Conservation (phyloP, 2,888 invertebrate genomes). For the Amiota mariae region DNA sequence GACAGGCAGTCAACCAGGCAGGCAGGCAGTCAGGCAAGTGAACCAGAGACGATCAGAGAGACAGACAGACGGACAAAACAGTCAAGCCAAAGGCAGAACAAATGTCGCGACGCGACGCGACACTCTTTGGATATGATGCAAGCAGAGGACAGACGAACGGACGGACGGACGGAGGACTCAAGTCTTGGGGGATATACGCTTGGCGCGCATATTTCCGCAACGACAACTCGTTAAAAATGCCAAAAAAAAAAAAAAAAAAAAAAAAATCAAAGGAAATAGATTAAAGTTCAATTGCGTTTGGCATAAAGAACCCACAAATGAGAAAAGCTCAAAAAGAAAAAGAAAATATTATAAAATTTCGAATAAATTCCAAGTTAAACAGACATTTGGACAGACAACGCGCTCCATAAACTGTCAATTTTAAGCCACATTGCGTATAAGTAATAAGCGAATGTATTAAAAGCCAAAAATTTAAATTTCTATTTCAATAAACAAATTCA, state of each 20-base stretch:
- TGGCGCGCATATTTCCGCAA: conserved; percentile 23
- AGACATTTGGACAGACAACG: too few relatives aligned
- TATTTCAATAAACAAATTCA: too few relatives aligned
- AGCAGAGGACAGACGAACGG: not conserved
- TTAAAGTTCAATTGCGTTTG: conserved; percentile 62
- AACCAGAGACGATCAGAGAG: conserved; percentile 2
- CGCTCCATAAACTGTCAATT: not conserved
- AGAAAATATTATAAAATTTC: not conserved
- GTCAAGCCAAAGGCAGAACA: not conserved
- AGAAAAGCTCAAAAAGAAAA: not conserved
- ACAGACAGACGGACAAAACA: not conserved
- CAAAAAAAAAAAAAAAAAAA: conserved; percentile 63
- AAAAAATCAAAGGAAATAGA: conserved; percentile 60
- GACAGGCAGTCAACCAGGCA: not conserved
- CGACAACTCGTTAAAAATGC: conserved; percentile 33
- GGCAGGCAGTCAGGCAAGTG: conserved; percentile 17
- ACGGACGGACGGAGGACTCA: conserved; percentile 1
- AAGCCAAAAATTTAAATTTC: too few relatives aligned
- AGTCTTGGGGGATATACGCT: conserved; percentile 3
- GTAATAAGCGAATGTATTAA: not conserved
- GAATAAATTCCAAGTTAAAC: not conserved
- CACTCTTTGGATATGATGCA: too few relatives aligned
- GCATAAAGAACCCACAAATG: not conserved
- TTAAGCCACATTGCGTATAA: conserved; percentile 3
- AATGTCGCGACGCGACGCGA: not conserved